These are phyloP conservation scores for Chaetogeoica ovagalla DNA, from an alignment of 2,888 invertebrate species.

Conservation along the genomic window DNA sequence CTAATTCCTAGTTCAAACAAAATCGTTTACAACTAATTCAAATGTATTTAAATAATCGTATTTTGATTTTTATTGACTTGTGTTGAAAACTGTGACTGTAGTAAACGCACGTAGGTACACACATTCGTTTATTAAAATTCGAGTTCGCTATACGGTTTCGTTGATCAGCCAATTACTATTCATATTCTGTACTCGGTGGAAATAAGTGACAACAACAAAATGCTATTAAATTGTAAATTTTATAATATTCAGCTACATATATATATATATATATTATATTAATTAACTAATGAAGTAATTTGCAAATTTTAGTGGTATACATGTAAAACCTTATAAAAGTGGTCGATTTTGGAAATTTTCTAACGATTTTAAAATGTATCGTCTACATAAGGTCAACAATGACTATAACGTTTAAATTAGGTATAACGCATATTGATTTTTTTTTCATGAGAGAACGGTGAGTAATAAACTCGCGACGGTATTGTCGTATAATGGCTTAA, in stretches of 20 bases:
- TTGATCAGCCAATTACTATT: too few species aligned
- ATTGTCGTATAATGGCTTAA: neutral
- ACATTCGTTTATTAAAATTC: too few species aligned
- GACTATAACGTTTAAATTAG: neutral
- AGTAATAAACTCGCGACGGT: slow-evolving; percentile 11
- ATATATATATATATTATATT: too few species aligned
- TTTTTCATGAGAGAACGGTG: neutral
- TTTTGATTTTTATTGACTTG: slow-evolving; percentile 27
- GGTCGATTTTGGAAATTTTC: neutral
- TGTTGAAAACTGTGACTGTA: neutral
- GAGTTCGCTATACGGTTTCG: too few species aligned
- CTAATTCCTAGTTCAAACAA: neutral
- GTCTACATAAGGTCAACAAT: neutral
- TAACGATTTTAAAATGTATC: neutral
- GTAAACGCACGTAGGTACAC: too few species aligned
- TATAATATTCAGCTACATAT: too few species aligned
- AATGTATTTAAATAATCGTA: neutral
- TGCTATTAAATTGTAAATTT: too few species aligned
- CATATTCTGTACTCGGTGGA: too few species aligned
- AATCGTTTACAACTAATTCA: slow-evolving; percentile 19
- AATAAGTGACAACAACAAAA: too few species aligned
- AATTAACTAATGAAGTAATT: neutral
- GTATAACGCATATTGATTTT: slow-evolving; percentile 23
- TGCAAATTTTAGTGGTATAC: neutral
- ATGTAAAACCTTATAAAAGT: neutral